Evolutionary conservation across 2,888 invertebrate species (phyloP), one percentile per base, ranked within the genome.

Genomic region (Rhagium mordax): DNA sequence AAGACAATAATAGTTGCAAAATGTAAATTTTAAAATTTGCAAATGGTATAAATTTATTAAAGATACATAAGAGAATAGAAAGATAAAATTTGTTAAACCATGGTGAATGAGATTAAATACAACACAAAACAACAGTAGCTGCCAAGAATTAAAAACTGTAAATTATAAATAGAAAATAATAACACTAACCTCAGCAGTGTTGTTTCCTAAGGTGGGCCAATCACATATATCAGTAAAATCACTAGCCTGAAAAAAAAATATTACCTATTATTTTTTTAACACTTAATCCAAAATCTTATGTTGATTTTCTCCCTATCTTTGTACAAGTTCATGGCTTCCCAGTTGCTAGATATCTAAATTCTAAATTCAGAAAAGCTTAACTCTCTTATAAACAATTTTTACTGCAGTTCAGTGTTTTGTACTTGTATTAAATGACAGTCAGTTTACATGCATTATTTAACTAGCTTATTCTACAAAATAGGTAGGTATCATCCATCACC

Each of bases 181-280:
- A 65, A 72, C 70, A 87, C 88, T 85, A 87, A 90, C 89, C 88
- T 84, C 84, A 61, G 74, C 88, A 85, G 90, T 89, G 87, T 90
- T 91, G 86, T 93, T 91, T 81, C 95, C 95, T 79, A 97, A 90
- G 80, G 96, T 93, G 82, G 98, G 97, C 97, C 97, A 98, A 88
- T 97, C 97, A 80, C 95, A 94, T 83, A 94, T 94, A 89, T 96
- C 95, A 79, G 94, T 77, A 89, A 97, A 95, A 88, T 95, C 94
- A 86, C 95, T 94, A 78, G 95, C 94, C 96, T 96, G 90, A 5
- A 89, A 89, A 84, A 83, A 82, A 80, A 53, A 72, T 29, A 67
- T 33, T 33, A 33, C 20, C 24, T 24, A 24, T 24, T 24, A 24
- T 24, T 41, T n/a, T 41, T 41, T 41, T 41, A 41, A 41, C n/a